A percentile compares a stretch with the other conserved stretches of the same genome.
phyloP scores from a whole-genome alignment of 2,797 vertebrate species.

The Lophotriccus pileatus region DNA sequence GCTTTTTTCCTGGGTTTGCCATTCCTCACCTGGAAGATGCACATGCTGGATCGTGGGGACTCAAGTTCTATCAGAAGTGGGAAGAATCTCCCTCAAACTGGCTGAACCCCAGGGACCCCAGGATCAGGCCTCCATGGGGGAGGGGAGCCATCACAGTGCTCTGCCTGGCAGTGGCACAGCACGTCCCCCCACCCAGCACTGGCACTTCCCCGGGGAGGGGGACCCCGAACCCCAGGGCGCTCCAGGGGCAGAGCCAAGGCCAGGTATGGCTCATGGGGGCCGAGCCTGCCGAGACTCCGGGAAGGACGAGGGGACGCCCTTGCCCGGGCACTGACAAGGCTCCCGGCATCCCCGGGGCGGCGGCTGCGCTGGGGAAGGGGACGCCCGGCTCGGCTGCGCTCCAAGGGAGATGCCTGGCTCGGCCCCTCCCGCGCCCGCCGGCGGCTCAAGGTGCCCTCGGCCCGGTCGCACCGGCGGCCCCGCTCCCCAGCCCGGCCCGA shows the following conservation, averaged over 20 bases:
- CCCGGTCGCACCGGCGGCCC: neutral
- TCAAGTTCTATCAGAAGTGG: neutral
- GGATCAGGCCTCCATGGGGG: neutral
- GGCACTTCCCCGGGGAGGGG: neutral
- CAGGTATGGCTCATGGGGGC: neutral
- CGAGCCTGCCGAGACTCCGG: neutral
- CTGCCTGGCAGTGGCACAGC: neutral
- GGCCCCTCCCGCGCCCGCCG: neutral
- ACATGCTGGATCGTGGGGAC: neutral
- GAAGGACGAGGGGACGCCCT: constrained; percentile 23
- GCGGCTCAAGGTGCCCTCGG: constrained; percentile 53
- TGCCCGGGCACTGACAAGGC: neutral
- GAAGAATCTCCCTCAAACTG: neutral
- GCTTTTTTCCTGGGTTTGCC: neutral
- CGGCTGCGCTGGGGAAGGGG: neutral
- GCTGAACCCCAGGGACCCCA: neutral
- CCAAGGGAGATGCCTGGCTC: neutral
- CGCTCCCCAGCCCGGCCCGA: neutral
- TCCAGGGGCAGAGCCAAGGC: neutral
- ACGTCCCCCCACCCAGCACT: neutral
- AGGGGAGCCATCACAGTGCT: neutral
- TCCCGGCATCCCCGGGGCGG: neutral
- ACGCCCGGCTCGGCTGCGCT: neutral
- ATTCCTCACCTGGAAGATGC: neutral
- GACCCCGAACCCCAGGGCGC: neutral